Base-by-base conservation (phyloP, 1,140 invertebrate species). In the Eulimnadia texana region DNA sequence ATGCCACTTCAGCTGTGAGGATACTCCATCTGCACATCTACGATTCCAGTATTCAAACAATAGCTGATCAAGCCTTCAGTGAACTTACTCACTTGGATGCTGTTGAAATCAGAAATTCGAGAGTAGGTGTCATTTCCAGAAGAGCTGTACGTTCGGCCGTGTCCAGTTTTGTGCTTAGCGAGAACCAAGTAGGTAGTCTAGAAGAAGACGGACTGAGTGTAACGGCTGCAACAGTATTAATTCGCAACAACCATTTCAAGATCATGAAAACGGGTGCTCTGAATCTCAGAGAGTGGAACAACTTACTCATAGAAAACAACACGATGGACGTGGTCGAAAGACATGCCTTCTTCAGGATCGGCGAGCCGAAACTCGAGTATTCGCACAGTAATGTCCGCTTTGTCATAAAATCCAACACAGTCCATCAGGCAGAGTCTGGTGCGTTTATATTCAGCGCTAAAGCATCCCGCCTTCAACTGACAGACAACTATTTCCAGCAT, bases 241-340 rank as follows among this genome's bases (percentile, higher is more conserved):
- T 61, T 23, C 60, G 24, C 28, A 25, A 24, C 50, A 61, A 61
- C 29, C 51, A 24, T 16, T 53, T 61, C 51, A n/a, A 47, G n/a
- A 27, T 47, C 6, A 33, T 52, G 50, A 20, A 50, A 24, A 54
- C 60, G 6, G 53, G 28, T 23, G 50, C 60, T 9, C 20, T 61
- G 16, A 25, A 54, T 16, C 22, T 61, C 2, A 24, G 60, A 2
- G 51, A 61, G 27, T 61, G 60, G 60, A 61, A 61, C 33, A 29
- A 54, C 27, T 23, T 61, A 22, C 50, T 61, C 2, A 54, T 61
- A 3, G 60, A 61, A 52, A 61, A 61, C 60, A 61, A 61, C 10
- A 61, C 60, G 3, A 28, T 61, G 6, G 33, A 22, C 22, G 28
- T 42, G 10, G 33, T 61, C 1, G 60, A 61, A 3, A 22, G 28